Percentiles rank a stretch among this genome's conserved stretches.
phyloP scores from a whole-genome alignment of 1,140 invertebrate genomes.

The Drosophila orena region DNA sequence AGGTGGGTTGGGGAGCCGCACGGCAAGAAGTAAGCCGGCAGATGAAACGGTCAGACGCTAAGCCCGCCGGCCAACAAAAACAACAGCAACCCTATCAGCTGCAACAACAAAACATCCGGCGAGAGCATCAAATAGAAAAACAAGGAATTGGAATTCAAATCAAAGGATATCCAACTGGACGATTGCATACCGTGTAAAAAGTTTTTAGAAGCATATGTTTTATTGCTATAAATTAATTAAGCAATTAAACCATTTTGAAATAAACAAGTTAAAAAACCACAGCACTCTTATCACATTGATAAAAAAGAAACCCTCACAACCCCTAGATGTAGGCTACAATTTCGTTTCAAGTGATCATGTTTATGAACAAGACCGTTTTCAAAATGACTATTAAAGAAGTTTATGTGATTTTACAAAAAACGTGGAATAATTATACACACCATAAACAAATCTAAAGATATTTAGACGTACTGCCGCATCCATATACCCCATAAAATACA shows the following conservation, averaged over 20 bases:
- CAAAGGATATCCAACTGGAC: background rate
- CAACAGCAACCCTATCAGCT: conserved; percentile 29
- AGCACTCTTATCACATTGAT: background rate
- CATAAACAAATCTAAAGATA: too few species aligned
- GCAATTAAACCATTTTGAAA: background rate
- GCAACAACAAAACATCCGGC: conserved; percentile 76
- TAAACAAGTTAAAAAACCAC: too few species aligned
- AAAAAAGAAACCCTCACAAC: background rate
- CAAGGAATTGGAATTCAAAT: conserved; percentile 18
- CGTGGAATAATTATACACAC: too few species aligned
- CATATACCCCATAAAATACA: background rate
- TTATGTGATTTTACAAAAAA: too few species aligned
- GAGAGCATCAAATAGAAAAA: conserved; percentile 41
- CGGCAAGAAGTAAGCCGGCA: conserved; percentile 53
- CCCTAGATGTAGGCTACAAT: background rate
- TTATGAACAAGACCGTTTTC: too few species aligned
- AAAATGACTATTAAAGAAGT: too few species aligned
- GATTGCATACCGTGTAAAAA: background rate
- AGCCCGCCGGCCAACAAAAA: conserved; percentile 33
- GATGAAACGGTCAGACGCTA: conserved; percentile 61
- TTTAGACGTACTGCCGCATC: too few species aligned
- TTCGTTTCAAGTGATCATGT: background rate
- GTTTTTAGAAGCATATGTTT: too few species aligned
- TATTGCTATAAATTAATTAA: background rate
- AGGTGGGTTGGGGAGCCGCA: background rate